Evolutionary conservation across 2,113 vertebrate species (phyloP).

Genomic region (Chamaetylas fuelleborni): DNA sequence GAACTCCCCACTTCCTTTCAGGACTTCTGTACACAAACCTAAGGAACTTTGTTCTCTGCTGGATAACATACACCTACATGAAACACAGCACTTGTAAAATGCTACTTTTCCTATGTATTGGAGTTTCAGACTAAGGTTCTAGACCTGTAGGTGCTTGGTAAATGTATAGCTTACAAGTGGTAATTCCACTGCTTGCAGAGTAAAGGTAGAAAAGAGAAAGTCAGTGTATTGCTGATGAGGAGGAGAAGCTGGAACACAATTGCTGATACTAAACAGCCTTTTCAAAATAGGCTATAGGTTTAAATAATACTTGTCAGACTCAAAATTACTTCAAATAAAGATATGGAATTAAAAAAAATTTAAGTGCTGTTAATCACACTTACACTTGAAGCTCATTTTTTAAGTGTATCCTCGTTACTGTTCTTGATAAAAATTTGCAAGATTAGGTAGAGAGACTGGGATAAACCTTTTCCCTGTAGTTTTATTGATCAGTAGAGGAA

Average conservation of each 20-base stretch:
- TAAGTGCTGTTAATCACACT: background rate
- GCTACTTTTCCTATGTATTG: background rate
- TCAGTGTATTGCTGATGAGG: background rate
- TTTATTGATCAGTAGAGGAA: background rate
- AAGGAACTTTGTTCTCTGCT: background rate
- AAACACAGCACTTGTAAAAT: rapidly evolving
- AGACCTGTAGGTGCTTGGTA: background rate
- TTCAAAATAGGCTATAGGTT: background rate
- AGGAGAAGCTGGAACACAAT: background rate
- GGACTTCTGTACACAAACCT: background rate
- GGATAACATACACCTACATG: rapidly evolving
- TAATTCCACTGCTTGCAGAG: background rate
- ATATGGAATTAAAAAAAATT: background rate
- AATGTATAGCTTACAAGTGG: background rate
- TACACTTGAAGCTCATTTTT: background rate
- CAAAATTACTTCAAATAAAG: background rate
- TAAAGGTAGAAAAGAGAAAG: background rate
- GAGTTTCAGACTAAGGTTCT: background rate
- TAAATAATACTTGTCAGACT: background rate
- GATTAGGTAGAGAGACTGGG: background rate
- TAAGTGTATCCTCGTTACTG: rapidly evolving
- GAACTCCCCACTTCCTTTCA: background rate
- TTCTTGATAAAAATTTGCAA: background rate
- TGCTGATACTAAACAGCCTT: background rate
- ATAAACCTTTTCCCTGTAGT: background rate